phyloP scores from a whole-genome alignment of 2,113 vertebrate species.

The Aspidoscelis tigris region DNA sequence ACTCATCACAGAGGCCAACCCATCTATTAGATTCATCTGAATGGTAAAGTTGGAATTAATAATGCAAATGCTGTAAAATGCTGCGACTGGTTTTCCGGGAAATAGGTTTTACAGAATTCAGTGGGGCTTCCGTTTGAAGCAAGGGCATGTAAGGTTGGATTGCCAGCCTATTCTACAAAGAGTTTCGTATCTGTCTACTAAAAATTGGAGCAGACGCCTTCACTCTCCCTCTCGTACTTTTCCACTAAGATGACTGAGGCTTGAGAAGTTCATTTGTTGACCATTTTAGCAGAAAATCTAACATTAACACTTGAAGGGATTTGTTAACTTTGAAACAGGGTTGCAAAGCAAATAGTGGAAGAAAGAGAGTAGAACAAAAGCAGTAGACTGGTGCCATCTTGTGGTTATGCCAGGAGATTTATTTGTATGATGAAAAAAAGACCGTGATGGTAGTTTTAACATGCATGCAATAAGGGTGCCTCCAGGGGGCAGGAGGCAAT shows the following conservation, averaged over 20 bases:
- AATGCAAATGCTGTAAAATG: constrained; percentile 8
- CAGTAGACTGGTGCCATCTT: constrained; percentile 65
- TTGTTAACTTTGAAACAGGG: constrained; percentile 57
- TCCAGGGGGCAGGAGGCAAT: too few species aligned
- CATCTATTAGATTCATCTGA: neutral
- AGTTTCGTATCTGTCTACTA: neutral
- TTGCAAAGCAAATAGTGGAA: neutral
- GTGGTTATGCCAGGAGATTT: neutral
- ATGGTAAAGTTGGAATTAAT: constrained; percentile 36
- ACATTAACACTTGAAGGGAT: constrained; percentile 61
- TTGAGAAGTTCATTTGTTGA: constrained; percentile 58
- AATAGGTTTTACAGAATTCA: neutral
- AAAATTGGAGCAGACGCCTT: constrained; percentile 41
- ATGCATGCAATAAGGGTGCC: neutral
- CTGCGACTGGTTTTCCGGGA: neutral
- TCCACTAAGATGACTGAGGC: constrained; percentile 63
- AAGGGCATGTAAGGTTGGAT: neutral
- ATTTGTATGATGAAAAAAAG: accelerated
- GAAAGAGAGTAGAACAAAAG: constrained; percentile 32
- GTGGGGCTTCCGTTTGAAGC: neutral
- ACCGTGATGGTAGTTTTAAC: neutral
- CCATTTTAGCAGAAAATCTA: constrained; percentile 66
- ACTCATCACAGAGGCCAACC: neutral
- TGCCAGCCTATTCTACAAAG: neutral
- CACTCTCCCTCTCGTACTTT: constrained; percentile 63